These are phyloP conservation scores for Cydia pomonella DNA, from an alignment of 1,140 invertebrate genomes.

Conservation along the genomic window DNA sequence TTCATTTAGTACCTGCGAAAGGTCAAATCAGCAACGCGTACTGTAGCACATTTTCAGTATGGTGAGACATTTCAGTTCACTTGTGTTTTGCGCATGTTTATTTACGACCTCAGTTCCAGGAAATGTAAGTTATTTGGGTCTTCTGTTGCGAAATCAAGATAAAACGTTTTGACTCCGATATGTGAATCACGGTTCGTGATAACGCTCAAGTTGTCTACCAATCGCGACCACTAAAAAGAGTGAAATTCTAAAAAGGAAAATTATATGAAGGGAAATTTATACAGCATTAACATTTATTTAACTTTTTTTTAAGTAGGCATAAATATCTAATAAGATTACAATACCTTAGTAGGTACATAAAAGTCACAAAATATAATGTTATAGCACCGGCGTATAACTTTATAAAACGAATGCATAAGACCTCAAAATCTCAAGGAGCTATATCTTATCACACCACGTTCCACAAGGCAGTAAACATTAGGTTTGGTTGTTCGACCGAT, in stretches of 20 bases:
- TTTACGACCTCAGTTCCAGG: slow-evolving; percentile 22
- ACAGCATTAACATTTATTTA: not conserved
- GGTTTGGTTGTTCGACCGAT: slow-evolving; percentile 53
- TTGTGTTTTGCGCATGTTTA: not conserved
- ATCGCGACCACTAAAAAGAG: not conserved
- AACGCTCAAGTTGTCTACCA: slow-evolving; percentile 13
- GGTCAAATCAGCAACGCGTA: not conserved
- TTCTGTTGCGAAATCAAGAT: slow-evolving; percentile 25
- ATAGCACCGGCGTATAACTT: not conserved
- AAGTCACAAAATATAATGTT: not conserved
- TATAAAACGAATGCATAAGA: not conserved
- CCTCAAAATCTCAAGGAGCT: slow-evolving; percentile 17
- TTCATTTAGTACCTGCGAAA: not conserved
- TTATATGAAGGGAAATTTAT: no score
- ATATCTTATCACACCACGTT: slow-evolving; percentile 53
- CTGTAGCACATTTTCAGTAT: slow-evolving; percentile 1
- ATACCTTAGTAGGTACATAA: not conserved
- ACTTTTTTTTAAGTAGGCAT: not conserved
- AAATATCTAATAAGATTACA: not conserved
- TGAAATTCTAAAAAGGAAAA: not conserved
- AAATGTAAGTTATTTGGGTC: slow-evolving; percentile 23
- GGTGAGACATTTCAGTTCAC: not conserved
- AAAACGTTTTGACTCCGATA: slow-evolving; percentile 9
- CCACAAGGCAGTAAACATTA: slow-evolving; percentile 42
- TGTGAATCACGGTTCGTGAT: slow-evolving; percentile 30